These are phyloP conservation scores for Ctenoplectra terminalis DNA, from an alignment of 1,140 invertebrate genomes.

Conservation along the genomic window DNA sequence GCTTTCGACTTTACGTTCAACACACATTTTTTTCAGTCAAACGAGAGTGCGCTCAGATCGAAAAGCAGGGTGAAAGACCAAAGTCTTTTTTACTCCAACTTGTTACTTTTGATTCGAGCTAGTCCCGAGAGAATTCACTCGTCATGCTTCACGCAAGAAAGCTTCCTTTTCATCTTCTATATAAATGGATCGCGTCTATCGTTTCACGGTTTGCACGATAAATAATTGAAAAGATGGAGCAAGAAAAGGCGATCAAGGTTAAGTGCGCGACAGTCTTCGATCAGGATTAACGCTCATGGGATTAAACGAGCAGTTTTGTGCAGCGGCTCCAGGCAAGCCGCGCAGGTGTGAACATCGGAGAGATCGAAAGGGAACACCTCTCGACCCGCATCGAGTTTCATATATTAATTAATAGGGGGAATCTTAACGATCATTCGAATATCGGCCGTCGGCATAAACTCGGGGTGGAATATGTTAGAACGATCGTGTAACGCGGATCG, in stretches of 20 bases:
- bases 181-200: background rate
- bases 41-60: too few relatives aligned
- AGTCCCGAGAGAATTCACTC: background rate
- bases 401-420: conserved; percentile 13
- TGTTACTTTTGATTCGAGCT: too few relatives aligned
- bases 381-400: conserved; percentile 14
- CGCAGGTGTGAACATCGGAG: conserved; percentile 8
- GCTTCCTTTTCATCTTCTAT: background rate
- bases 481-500: background rate
- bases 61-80: too few relatives aligned
- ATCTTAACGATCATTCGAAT: conserved; percentile 20
- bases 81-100: too few relatives aligned
- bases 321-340: background rate
- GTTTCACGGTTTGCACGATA: background rate
- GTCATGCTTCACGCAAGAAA: background rate
- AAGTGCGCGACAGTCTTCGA: background rate
- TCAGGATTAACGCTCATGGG: background rate
- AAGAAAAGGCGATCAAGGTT: background rate
- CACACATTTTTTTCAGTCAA: too few relatives aligned
- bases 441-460: background rate
- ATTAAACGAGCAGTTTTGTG: background rate
- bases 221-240: background rate
- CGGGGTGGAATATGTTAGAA: background rate
- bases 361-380: conserved; percentile 4
- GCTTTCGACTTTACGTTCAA: too few relatives aligned